Percentiles rank a stretch among this genome's conserved stretches.
phyloP scores from a whole-genome alignment of 1,140 invertebrate species.

The Harpegnathos saltator region DNA sequence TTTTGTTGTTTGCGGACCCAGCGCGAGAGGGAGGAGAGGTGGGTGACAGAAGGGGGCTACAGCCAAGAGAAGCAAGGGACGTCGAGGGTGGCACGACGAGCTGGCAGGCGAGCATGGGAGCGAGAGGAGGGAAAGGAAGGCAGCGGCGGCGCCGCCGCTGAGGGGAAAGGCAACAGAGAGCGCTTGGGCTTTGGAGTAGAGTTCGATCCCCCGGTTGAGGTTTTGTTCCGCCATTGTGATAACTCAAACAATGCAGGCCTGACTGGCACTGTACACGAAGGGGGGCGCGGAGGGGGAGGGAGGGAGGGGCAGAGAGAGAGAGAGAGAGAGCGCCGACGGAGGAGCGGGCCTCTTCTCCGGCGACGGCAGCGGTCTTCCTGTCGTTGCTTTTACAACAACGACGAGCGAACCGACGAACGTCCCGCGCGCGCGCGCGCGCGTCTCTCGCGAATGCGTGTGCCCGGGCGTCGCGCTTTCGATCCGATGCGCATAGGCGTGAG shows the following conservation, averaged over 20 bases:
- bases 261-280: slow-evolving; percentile 65
- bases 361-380: slow-evolving; percentile 25
- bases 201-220: slow-evolving; percentile 80
- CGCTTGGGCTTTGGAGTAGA: slow-evolving; percentile 72
- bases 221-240: slow-evolving; percentile 83
- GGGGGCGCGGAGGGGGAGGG: slow-evolving; percentile 28
- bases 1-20: slow-evolving; percentile 66
- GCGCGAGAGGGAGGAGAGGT: not conserved
- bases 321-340: slow-evolving; percentile 20
- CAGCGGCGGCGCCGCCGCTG: slow-evolving; percentile 13
- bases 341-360: slow-evolving; percentile 53
- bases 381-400: slow-evolving; percentile 39
- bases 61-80: slow-evolving; percentile 16
- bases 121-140: slow-evolving; percentile 44
- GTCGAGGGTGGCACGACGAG: slow-evolving; percentile 21
- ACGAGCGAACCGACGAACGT: not conserved
- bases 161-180: slow-evolving; percentile 49
- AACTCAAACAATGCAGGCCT: slow-evolving; percentile 82
- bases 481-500: not conserved
- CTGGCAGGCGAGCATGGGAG: slow-evolving; percentile 18
- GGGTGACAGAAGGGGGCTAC: slow-evolving; percentile 15
- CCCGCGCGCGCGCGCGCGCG: slow-evolving; percentile 9
- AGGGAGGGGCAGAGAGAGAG: not conserved
- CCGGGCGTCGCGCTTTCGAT: not conserved
- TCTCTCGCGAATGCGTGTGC: not conserved